A percentile compares a stretch with the other conserved stretches of the same genome.
Evolutionary conservation across 2,113 vertebrate genomes (phyloP).

Genomic region (Ictalurus punctatus): DNA sequence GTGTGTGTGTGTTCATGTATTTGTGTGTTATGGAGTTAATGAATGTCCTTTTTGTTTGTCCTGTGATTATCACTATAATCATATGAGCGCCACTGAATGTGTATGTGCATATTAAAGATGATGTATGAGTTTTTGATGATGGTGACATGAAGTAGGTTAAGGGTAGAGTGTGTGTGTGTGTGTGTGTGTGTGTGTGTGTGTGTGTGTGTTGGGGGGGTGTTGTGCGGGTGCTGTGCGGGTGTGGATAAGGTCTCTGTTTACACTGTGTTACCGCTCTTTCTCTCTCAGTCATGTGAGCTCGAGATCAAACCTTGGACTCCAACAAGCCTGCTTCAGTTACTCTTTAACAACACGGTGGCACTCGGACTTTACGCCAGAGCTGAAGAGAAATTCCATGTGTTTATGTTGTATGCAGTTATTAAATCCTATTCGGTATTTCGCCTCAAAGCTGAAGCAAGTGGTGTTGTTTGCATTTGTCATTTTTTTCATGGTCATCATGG

Average conservation of each 20-base stretch:
- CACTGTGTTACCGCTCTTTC: constrained; percentile 18
- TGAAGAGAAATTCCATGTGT: not conserved
- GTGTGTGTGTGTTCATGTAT: constrained; percentile 46
- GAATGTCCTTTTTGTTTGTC: not conserved
- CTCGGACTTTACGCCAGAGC: not conserved
- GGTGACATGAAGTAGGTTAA: constrained; percentile 6
- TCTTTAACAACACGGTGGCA: constrained; percentile 34
- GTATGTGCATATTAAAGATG: constrained; percentile 42
- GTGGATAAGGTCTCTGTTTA: constrained; percentile 52
- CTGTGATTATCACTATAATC: constrained; percentile 7
- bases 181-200: constrained; percentile 33
- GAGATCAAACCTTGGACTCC: constrained; percentile 49
- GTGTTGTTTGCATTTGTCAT: constrained; percentile 19
- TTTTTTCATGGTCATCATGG: not conserved
- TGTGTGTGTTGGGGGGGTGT: constrained; percentile 22
- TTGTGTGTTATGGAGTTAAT: constrained; percentile 12
- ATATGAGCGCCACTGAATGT: not conserved
- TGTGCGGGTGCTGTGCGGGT: constrained; percentile 39
- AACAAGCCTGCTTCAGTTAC: constrained; percentile 25
- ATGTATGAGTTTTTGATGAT: constrained; percentile 40
- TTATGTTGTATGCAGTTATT: not conserved
- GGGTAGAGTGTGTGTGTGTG: constrained; percentile 30
- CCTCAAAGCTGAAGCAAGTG: constrained; percentile 7
- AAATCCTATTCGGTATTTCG: not conserved
- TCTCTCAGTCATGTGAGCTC: constrained; percentile 48